These are phyloP conservation scores for Cryptoprocta ferox DNA, from an alignment of 2,797 vertebrate species.

Conservation along the genomic window DNA sequence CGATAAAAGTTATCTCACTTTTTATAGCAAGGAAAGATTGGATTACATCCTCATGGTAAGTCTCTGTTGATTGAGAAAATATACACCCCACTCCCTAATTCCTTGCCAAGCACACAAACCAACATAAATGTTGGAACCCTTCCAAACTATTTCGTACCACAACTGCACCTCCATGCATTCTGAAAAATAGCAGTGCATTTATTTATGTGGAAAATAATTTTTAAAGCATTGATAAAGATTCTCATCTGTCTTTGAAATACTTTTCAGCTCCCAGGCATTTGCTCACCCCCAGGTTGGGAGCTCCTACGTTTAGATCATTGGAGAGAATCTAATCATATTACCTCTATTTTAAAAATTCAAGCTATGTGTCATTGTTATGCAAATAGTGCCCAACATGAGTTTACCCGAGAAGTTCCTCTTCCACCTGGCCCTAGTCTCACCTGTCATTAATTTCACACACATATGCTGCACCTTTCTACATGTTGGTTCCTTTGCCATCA, in stretches of 20 bases:
- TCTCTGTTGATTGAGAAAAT: neutral
- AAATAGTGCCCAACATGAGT: neutral
- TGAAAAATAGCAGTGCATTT: neutral
- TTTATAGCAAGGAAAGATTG: neutral
- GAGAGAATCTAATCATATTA: neutral
- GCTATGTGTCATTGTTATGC: neutral
- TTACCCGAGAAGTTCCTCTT: neutral
- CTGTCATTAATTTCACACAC: neutral
- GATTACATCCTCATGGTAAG: neutral
- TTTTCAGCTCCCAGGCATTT: neutral
- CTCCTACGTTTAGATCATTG: neutral
- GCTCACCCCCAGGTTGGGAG: neutral
- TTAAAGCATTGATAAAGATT: neutral
- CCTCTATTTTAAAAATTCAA: neutral
- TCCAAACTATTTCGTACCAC: neutral
- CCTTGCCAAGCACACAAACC: neutral
- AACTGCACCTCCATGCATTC: neutral
- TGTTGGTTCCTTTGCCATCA: neutral
- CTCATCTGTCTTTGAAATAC: neutral
- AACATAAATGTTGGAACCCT: neutral
- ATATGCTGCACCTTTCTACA: neutral
- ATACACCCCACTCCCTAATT: accelerated
- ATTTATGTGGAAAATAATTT: neutral
- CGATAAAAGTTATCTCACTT: neutral
- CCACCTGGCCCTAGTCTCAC: neutral